These are phyloP conservation scores for Argyrosomus japonicus DNA, from an alignment of 2,113 vertebrate genomes.

Conservation along the genomic window DNA sequence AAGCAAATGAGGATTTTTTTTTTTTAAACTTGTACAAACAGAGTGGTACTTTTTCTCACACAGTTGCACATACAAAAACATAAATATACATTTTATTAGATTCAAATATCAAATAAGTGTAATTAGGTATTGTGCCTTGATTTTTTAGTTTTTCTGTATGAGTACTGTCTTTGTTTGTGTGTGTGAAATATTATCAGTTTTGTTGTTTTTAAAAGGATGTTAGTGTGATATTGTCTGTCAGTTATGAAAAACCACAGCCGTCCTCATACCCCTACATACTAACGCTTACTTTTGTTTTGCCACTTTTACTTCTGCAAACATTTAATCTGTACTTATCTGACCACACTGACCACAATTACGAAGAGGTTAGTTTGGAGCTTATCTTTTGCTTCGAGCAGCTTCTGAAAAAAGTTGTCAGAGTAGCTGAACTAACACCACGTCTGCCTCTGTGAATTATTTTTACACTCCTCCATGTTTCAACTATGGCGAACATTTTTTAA, in stretches of 20 bases:
- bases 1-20: constrained; percentile 53
- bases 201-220: neutral
- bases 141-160: neutral
- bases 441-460: constrained; percentile 27
- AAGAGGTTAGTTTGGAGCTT: neutral
- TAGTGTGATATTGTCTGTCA: constrained; percentile 1
- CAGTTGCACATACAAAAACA: neutral
- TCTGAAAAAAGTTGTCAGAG: constrained; percentile 4
- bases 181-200: neutral
- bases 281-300: neutral
- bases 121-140: neutral
- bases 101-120: neutral
- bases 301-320: neutral
- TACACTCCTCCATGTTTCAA: neutral
- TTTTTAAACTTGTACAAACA: constrained; percentile 41
- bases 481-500: neutral
- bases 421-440: neutral
- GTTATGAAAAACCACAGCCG: neutral
- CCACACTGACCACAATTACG: neutral
- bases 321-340: neutral
- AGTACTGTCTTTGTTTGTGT: neutral
- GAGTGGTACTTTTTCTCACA: neutral
- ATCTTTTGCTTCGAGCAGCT: neutral
- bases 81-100: neutral
- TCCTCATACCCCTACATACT: neutral